These are phyloP conservation scores for Orchestia grillus DNA, from an alignment of 1,140 invertebrate species.

Conservation along the genomic window DNA sequence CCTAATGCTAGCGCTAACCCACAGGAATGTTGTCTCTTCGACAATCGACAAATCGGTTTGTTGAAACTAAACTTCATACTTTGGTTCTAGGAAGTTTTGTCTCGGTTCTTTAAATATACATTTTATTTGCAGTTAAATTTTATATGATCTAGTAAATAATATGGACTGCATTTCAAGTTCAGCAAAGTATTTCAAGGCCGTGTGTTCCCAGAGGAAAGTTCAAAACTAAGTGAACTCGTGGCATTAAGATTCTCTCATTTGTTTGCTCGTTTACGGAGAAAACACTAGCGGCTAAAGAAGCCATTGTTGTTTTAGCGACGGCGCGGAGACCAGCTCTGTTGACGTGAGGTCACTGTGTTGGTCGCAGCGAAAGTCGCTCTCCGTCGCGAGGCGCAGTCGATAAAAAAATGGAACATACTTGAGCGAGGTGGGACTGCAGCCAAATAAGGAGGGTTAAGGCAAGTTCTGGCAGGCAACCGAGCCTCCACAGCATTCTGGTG, in stretches of 20 bases:
- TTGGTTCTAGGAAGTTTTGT: no score
- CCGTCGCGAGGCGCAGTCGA: background rate
- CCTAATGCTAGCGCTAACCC: no score
- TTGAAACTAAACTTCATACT: no score
- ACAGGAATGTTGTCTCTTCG: no score
- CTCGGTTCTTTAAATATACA: no score
- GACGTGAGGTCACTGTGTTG: background rate
- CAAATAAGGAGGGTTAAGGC: background rate
- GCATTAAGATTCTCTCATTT: background rate
- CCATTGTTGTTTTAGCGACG: background rate
- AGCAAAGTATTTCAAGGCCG: background rate
- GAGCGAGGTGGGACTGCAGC: background rate
- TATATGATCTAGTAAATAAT: no score
- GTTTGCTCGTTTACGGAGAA: background rate
- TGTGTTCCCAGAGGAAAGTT: background rate
- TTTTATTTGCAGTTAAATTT: no score
- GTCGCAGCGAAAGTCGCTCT: background rate
- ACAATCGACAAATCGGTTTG: no score
- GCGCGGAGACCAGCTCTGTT: background rate
- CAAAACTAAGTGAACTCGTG: background rate
- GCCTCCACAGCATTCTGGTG: background rate
- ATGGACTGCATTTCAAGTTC: background rate
- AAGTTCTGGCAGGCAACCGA: background rate
- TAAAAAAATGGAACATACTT: background rate
- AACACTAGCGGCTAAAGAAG: background rate